phyloP scores from a whole-genome alignment of 2,797 vertebrate species.

The Labeo calbasu region DNA sequence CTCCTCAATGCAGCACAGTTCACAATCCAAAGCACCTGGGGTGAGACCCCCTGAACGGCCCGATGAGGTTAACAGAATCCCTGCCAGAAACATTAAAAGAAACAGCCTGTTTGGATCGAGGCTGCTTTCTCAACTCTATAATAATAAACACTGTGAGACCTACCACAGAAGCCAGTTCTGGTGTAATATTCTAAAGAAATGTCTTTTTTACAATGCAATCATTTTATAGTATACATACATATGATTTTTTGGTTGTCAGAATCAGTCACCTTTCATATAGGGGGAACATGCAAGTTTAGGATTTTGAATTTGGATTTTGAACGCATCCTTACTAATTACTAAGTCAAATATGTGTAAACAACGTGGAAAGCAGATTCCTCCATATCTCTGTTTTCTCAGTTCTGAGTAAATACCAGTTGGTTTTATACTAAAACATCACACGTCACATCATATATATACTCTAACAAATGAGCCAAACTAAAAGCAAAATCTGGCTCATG shows the following conservation, averaged over 20 bases:
- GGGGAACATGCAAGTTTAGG: not conserved
- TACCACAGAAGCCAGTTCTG: constrained; percentile 32
- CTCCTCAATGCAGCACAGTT: constrained; percentile 26
- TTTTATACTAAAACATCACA: not conserved
- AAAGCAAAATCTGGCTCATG: not conserved
- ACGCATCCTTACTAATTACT: not conserved
- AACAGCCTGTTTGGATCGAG: constrained; percentile 30
- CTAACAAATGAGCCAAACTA: not conserved
- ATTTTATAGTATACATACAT: not conserved
- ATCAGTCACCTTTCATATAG: not conserved
- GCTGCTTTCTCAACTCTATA: constrained; percentile 32
- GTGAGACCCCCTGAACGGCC: constrained; percentile 28
- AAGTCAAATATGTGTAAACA: not conserved
- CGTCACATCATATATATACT: not conserved
- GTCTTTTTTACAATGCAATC: constrained; percentile 7
- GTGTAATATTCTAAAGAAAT: constrained; percentile 9
- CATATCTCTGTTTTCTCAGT: not conserved
- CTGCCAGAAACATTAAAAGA: constrained; percentile 46
- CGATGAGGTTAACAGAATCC: constrained; percentile 25
- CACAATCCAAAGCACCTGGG: constrained; percentile 36
- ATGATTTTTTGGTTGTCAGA: not conserved
- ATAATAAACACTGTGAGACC: constrained; percentile 43
- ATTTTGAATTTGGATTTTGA: not conserved
- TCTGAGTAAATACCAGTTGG: not conserved
- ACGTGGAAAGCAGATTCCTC: not conserved